Conservation (phyloP, 1,140 invertebrate genomes). For the Pogonognathellus flavescens region DNA sequence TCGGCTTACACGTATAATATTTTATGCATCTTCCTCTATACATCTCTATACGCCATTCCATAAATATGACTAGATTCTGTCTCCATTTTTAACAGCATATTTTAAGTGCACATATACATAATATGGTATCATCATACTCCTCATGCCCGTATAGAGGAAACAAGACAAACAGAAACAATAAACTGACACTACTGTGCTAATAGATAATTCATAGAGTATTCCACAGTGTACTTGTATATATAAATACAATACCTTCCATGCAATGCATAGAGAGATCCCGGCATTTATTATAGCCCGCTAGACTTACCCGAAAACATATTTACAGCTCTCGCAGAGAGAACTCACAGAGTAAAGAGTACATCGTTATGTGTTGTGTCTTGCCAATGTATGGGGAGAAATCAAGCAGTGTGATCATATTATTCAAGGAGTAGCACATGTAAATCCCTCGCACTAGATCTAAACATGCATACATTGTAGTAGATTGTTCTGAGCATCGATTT, state of each 20-base stretch:
- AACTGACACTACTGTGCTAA: conserved; percentile 17
- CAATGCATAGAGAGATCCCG: too few species aligned
- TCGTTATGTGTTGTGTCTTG: background rate
- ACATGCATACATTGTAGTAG: conserved; percentile 45
- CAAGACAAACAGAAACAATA: conserved; percentile 29
- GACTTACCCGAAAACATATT: too few species aligned
- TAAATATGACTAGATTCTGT: background rate
- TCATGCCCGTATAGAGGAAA: background rate
- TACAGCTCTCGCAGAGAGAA: background rate
- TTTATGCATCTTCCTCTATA: background rate
- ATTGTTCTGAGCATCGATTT: conserved; percentile 47
- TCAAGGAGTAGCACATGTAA: background rate
- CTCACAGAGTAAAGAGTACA: background rate
- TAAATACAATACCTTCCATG: too few species aligned
- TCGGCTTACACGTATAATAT: too few species aligned
- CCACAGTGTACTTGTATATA: too few species aligned
- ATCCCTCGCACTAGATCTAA: conserved; percentile 33
- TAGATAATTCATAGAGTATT: conserved; percentile 24
- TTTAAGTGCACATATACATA: background rate
- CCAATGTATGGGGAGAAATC: conserved; percentile 40
- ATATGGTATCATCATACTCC: background rate
- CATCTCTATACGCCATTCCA: background rate
- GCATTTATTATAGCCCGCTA: too few species aligned
- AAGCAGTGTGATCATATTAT: conserved; percentile 16
- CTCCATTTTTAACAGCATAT: background rate